These are phyloP conservation scores for Empis stercorea DNA, from an alignment of 2,888 invertebrate genomes.

Conservation along the genomic window DNA sequence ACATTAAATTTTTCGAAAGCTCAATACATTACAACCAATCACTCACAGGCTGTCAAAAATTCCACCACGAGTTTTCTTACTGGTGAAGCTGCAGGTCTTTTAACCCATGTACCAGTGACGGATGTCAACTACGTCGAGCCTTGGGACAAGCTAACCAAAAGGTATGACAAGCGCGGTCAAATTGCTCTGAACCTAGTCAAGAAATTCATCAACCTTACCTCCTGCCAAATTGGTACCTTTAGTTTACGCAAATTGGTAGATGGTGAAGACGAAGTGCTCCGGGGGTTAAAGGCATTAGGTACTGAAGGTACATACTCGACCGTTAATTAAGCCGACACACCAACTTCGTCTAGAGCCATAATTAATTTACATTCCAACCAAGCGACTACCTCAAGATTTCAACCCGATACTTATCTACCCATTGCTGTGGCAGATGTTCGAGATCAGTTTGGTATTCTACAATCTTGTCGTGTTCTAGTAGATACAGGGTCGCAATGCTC, in stretches of 20 bases:
- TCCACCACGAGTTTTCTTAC: conserved; percentile 9
- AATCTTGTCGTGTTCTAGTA: too few relatives aligned
- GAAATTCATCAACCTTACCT: conserved; percentile 8
- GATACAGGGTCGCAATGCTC: too few relatives aligned
- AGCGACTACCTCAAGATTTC: too few relatives aligned
- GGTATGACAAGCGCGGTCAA: conserved; percentile 9
- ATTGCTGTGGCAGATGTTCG: too few relatives aligned
- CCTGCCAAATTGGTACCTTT: background rate
- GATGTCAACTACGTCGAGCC: conserved; percentile 10
- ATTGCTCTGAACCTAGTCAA: conserved; percentile 6
- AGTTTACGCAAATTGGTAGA: background rate
- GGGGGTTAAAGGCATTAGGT: too few relatives aligned
- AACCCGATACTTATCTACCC: too few relatives aligned
- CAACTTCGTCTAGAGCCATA: too few relatives aligned
- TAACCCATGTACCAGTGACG: conserved; percentile 11
- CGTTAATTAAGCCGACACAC: too few relatives aligned
- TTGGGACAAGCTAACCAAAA: conserved; percentile 8
- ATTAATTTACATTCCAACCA: too few relatives aligned
- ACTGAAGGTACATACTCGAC: too few relatives aligned
- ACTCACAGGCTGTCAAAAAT: conserved; percentile 10
- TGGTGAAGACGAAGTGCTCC: too few relatives aligned
- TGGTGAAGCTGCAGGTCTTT: conserved; percentile 10
- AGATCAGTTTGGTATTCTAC: too few relatives aligned
- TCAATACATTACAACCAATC: conserved; percentile 7
- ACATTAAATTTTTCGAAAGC: conserved; percentile 9